phyloP scores from a whole-genome alignment of 2,113 vertebrate genomes.

The Syngnathoides biaculeatus region DNA sequence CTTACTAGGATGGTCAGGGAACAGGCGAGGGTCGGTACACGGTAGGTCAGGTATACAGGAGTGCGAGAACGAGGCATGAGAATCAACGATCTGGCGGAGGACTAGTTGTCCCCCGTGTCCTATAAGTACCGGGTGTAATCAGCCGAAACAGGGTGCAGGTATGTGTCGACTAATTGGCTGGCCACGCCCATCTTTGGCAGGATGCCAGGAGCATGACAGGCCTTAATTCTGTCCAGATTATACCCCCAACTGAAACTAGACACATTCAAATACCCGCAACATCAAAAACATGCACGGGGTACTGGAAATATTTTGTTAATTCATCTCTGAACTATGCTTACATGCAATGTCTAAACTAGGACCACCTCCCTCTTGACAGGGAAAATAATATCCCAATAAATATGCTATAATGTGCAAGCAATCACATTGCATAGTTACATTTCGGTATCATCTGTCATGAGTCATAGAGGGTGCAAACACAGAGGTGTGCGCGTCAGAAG shows the following conservation, averaged over 20 bases:
- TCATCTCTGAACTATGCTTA: conserved; percentile 12
- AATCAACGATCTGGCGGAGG: no score
- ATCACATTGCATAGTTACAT: conserved; percentile 28
- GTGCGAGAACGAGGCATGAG: no score
- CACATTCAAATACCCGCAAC: conserved; percentile 19
- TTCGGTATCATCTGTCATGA: conserved; percentile 39
- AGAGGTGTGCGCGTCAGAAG: conserved; percentile 20
- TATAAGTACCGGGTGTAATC: no score
- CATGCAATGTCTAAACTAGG: background rate
- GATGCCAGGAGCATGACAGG: no score
- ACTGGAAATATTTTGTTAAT: conserved; percentile 27
- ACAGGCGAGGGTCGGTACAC: no score
- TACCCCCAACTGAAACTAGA: conserved; percentile 31
- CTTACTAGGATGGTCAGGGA: no score
- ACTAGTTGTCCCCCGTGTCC: no score
- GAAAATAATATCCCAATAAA: no score
- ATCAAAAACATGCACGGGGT: conserved; percentile 10
- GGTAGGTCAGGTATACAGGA: no score
- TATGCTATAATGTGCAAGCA: conserved; percentile 13
- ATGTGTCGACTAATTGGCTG: no score
- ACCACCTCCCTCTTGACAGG: background rate
- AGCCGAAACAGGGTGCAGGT: no score
- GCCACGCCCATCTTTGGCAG: no score
- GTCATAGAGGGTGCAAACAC: conserved; percentile 33
- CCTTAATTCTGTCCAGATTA: conserved; percentile 53